These are phyloP conservation scores for Adrianichthys oophorus DNA, from an alignment of 2,797 vertebrate genomes.

Conservation along the genomic window DNA sequence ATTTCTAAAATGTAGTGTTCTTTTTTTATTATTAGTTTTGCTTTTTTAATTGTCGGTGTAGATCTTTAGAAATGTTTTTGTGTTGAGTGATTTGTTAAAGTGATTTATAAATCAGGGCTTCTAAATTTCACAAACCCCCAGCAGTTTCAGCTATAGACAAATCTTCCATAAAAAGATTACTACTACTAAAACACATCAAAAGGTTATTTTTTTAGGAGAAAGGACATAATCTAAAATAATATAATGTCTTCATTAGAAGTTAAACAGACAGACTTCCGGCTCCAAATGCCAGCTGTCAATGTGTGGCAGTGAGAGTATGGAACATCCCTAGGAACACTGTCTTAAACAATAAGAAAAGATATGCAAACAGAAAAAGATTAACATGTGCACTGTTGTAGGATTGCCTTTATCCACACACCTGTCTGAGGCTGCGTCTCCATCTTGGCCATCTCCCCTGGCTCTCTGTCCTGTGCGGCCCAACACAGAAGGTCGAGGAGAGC, in stretches of 20 bases:
- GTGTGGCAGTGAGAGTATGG: not conserved
- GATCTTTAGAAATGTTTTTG: no score
- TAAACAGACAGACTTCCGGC: slow-evolving; percentile 12
- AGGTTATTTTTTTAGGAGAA: slow-evolving; percentile 9
- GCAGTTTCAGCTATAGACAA: slow-evolving; percentile 19
- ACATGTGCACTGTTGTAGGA: not conserved
- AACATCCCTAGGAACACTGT: slow-evolving; percentile 15
- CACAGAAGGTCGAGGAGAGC: slow-evolving; percentile 90
- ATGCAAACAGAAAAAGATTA: not conserved
- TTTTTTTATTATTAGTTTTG: no score
- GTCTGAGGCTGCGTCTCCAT: slow-evolving; percentile 88
- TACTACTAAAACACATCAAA: slow-evolving; percentile 20
- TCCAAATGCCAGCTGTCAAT: slow-evolving; percentile 1
- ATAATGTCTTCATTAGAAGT: slow-evolving; percentile 17
- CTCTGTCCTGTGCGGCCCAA: slow-evolving; percentile 89
- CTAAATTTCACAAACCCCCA: slow-evolving; percentile 24
- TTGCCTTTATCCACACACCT: slow-evolving; percentile 73
- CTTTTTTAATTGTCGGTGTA: no score
- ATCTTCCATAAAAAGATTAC: slow-evolving; percentile 7
- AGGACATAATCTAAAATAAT: slow-evolving; percentile 11
- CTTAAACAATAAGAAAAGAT: not conserved
- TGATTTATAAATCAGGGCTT: no score
- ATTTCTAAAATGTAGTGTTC: no score
- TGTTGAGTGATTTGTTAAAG: no score
- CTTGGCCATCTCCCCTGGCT: slow-evolving; percentile 92